These are phyloP conservation scores for Falco punctatus DNA, from an alignment of 2,113 vertebrate genomes.

Conservation along the genomic window DNA sequence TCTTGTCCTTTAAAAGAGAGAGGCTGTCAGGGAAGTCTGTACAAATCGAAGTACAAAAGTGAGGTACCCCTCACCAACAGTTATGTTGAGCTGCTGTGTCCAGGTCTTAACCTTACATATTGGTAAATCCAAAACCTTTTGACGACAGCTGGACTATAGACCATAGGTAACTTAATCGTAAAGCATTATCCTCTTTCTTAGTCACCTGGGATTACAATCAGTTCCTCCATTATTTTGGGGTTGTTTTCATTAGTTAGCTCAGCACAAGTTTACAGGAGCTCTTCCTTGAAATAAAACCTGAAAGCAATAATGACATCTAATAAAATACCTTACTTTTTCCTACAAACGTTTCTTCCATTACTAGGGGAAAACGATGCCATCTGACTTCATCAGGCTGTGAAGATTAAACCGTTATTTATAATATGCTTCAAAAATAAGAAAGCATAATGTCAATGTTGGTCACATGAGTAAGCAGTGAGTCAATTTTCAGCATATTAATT, in stretches of 20 bases:
- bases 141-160: not conserved
- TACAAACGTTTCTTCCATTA: not conserved
- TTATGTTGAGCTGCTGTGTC: not conserved
- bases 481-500: conserved; percentile 34
- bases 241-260: conserved; percentile 2
- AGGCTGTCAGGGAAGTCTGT: not conserved
- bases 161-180: not conserved
- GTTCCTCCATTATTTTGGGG: not conserved
- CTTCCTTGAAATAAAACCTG: conserved; percentile 8
- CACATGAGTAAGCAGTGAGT: not conserved
- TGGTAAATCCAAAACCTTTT: not conserved
- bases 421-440: conserved; percentile 6
- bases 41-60: not conserved
- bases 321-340: not conserved
- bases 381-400: not conserved
- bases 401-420: not conserved
- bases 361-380: not conserved
- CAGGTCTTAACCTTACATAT: not conserved
- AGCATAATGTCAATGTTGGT: conserved; percentile 11
- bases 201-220: not conserved
- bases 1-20: not conserved
- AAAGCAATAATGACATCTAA: conserved; percentile 2
- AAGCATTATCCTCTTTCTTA: not conserved
- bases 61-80: not conserved
- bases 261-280: not conserved